Evolutionary conservation across 2,797 vertebrate species (phyloP).

Genomic region (Sphaeramia orbicularis): DNA sequence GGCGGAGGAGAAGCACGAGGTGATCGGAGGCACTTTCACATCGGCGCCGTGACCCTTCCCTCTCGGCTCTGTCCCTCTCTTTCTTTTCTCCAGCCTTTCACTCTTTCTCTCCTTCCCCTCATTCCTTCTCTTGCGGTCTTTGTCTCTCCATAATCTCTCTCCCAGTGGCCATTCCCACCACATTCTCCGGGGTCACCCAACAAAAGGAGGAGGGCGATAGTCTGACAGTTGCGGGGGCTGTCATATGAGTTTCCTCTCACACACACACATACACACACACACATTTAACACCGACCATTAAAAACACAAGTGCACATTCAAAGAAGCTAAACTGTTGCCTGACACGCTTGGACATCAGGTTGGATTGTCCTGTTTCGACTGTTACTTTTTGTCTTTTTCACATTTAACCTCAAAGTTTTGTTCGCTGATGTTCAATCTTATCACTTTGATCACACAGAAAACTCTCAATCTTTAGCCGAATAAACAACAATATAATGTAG

Average conservation of each 20-base stretch:
- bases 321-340: too few species aligned
- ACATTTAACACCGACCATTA: too few species aligned
- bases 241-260: slow-evolving; percentile 70
- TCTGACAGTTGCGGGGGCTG: slow-evolving; percentile 72
- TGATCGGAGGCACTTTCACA: slow-evolving; percentile 80
- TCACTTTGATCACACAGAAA: too few species aligned
- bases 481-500: too few species aligned
- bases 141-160: slow-evolving; percentile 74
- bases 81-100: slow-evolving; percentile 61
- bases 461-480: too few species aligned
- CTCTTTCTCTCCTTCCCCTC: slow-evolving; percentile 61
- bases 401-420: too few species aligned
- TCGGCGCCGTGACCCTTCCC: slow-evolving; percentile 74
- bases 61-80: slow-evolving; percentile 33
- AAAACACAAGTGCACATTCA: too few species aligned
- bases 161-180: slow-evolving; percentile 76
- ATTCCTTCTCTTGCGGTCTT: slow-evolving; percentile 57
- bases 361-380: too few species aligned
- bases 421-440: too few species aligned
- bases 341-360: too few species aligned
- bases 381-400: too few species aligned
- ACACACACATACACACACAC: slow-evolving; percentile 7
- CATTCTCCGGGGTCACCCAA: slow-evolving; percentile 79
- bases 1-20: slow-evolving; percentile 81
- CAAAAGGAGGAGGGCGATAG: slow-evolving; percentile 72